Evolutionary conservation across 2,113 vertebrate species (phyloP).

Genomic region (Pluvialis apricaria): DNA sequence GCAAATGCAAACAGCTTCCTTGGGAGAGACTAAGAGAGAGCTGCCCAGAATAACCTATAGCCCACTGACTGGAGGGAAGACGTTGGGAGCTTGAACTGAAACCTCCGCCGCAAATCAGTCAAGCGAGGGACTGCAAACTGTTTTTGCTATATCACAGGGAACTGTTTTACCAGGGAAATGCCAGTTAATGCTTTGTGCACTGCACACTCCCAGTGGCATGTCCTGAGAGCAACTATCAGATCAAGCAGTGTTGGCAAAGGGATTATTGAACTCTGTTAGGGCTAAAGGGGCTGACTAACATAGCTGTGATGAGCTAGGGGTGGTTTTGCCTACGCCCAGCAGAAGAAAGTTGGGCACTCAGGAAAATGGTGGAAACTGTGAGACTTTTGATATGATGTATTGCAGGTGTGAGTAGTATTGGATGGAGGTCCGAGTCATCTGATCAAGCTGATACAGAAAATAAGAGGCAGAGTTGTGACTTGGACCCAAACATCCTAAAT

Average conservation of each 20-base stretch:
- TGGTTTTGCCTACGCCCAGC: neutral
- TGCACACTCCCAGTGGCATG: neutral
- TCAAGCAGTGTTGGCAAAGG: neutral
- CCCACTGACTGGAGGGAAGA: neutral
- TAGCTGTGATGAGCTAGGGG: neutral
- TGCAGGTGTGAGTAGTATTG: neutral
- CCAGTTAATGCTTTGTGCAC: neutral
- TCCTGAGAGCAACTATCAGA: neutral
- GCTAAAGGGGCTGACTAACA: neutral
- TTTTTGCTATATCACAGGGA: neutral
- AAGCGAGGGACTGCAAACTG: neutral
- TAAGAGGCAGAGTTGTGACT: neutral
- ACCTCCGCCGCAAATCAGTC: neutral
- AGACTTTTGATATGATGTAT: neutral
- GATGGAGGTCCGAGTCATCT: neutral
- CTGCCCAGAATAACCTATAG: neutral
- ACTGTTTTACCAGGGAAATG: neutral
- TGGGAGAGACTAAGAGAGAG: neutral
- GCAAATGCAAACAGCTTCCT: neutral
- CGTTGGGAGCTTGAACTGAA: neutral
- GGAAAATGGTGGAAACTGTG: neutral
- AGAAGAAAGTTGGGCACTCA: neutral
- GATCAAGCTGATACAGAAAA: neutral
- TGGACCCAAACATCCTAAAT: neutral
- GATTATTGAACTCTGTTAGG: neutral